Conservation (phyloP, 2,797 vertebrate species). For the Peromyscus aztecus region DNA sequence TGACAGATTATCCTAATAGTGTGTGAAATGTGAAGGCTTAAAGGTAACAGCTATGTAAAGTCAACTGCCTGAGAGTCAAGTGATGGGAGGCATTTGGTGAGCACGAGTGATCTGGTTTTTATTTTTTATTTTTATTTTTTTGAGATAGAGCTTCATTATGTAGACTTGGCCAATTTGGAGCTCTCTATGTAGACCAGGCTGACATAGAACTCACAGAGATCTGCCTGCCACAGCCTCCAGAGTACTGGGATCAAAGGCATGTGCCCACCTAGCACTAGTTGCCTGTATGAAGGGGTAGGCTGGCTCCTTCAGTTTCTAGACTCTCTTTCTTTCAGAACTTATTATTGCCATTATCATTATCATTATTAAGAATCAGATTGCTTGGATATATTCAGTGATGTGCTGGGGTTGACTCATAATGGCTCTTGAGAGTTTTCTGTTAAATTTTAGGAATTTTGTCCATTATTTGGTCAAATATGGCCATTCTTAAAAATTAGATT, state of each 20-base stretch:
- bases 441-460: slow-evolving; percentile 19
- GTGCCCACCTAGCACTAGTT: background rate
- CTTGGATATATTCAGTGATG: background rate
- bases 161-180: background rate
- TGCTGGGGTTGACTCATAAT: background rate
- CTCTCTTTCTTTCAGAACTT: background rate
- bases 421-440: background rate
- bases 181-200: background rate
- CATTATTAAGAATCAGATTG: background rate
- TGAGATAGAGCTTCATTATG: background rate
- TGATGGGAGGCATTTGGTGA: background rate
- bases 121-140: background rate
- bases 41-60: background rate
- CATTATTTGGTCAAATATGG: background rate
- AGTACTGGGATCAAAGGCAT: background rate
- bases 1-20: background rate
- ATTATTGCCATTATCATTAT: background rate
- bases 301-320: background rate
- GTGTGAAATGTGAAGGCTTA: background rate
- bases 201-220: background rate
- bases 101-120: no score
- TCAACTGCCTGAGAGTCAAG: background rate
- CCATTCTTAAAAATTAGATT: slow-evolving; percentile 22
- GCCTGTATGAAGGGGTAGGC: background rate
- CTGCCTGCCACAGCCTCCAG: background rate